These are phyloP conservation scores for Harpalus rufipes DNA, from an alignment of 2,888 invertebrate genomes.

Conservation along the genomic window DNA sequence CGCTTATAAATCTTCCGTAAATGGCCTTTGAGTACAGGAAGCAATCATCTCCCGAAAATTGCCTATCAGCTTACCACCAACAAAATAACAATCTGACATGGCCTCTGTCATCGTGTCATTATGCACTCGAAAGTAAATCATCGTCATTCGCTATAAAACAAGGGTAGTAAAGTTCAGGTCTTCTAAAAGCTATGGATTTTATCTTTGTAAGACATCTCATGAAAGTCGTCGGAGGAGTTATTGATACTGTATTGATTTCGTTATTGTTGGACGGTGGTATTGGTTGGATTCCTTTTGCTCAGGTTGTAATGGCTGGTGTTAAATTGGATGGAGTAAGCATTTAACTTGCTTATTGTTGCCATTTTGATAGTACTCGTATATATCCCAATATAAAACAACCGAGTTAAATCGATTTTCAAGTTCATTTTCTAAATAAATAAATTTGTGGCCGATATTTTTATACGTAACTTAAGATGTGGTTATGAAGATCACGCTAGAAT, in stretches of 20 bases:
- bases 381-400: neutral
- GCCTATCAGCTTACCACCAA: conserved; percentile 18
- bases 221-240: conserved; percentile 42
- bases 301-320: conserved; percentile 32
- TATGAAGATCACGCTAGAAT: too few species aligned
- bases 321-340: conserved; percentile 39
- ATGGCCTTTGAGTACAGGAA: conserved; percentile 30
- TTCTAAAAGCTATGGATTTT: conserved; percentile 24
- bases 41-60: conserved; percentile 38
- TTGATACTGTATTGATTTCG: conserved; percentile 54
- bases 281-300: conserved; percentile 40
- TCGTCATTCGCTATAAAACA: neutral
- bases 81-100: conserved; percentile 40
- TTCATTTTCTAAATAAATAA: neutral
- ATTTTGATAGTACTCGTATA: conserved; percentile 19
- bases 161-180: too few species aligned
- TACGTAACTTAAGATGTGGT: neutral
- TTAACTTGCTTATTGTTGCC: conserved; percentile 41
- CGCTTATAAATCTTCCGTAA: conserved; percentile 30
- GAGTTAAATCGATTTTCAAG: neutral
- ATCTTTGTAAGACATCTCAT: conserved; percentile 21
- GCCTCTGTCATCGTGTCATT: conserved; percentile 36
- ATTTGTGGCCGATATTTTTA: neutral
- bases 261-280: conserved; percentile 46
- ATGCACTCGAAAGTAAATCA: conserved; percentile 34